Base-by-base conservation (phyloP, 2,888 invertebrate genomes). In the Hypolimnas misippus region DNA sequence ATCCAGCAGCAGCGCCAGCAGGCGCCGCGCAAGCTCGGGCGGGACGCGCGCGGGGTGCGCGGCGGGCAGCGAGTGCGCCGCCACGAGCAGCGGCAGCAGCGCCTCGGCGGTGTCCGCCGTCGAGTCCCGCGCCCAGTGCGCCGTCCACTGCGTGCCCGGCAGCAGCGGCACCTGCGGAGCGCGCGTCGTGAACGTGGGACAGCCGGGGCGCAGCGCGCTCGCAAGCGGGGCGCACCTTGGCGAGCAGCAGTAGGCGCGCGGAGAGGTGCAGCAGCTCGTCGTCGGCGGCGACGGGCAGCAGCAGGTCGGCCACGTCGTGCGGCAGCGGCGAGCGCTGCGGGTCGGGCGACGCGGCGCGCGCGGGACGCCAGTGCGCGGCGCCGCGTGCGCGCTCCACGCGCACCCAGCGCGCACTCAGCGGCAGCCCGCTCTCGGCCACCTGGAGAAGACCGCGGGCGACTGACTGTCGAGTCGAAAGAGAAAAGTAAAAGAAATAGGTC, bases 331-430 rank as follows among this genome's bases (percentile, higher is more conserved):
- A 44, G 95, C 94, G 74, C 94, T 93, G 76, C 95, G 93, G 84
- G 95, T 95, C 70, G 93, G 93, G 85, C 42, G 31, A 94, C 94
- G 35, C 16, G 94, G 93, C 44, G 93, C 85, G 64, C 94, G 88
- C 77, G 1, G 95, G 94, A 38, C 95, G 89, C 93, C 95, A 96
- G 83, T 95, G 95, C 73, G 93, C 94, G 16, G 94, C 93, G 74
- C 94, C 95, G n/a, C 96, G 93, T 58, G 96, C 85, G 10, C 94
- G 94, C 84, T 96, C 96, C 63, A 95, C 93, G 65, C 96, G 93
- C 70, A 94, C 87, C 97, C 96, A 97, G 68, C 96, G 90, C 70
- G 95, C 94, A 77, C 94, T 93, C 76, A 95, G 86, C 25, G 96
- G 96, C 76, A 97, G 85, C 54, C 95, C 94, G 54, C 94, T 93